Conservation (phyloP, 2,888 invertebrate genomes). For the Phorcus lineatus region DNA sequence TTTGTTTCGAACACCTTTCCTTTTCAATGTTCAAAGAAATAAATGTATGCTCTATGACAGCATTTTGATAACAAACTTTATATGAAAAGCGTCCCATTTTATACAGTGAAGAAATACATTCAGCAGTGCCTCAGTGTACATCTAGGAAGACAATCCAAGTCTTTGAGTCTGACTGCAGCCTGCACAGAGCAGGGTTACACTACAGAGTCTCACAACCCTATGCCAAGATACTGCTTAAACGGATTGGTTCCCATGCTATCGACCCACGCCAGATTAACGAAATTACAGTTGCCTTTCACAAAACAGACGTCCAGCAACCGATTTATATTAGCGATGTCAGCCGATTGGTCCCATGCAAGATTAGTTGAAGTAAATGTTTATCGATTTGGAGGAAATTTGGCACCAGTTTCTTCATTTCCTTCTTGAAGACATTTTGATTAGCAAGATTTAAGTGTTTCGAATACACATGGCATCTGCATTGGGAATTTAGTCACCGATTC, state of each 20-base stretch:
- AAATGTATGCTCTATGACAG: no score
- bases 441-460: background rate
- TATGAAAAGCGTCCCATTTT: no score
- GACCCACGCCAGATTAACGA: slow-evolving; percentile 11
- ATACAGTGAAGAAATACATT: no score
- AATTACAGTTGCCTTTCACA: slow-evolving; percentile 22
- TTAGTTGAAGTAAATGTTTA: slow-evolving; percentile 10
- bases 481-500: no score
- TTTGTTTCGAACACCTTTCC: no score
- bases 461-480: background rate
- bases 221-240: slow-evolving; percentile 8
- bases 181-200: no score
- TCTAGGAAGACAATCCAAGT: no score
- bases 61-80: no score
- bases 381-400: slow-evolving; percentile 12
- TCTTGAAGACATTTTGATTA: background rate
- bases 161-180: no score
- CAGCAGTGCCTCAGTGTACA: no score
- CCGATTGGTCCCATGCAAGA: background rate
- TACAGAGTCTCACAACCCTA: background rate
- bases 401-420: slow-evolving; percentile 16
- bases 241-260: background rate
- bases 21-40: no score
- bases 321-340: slow-evolving; percentile 18
- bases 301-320: slow-evolving; percentile 17